Percentiles rank a stretch among this genome's conserved stretches.
Evolutionary conservation across 2,797 vertebrate genomes (phyloP).

Genomic region (Diplodus puntazzo): DNA sequence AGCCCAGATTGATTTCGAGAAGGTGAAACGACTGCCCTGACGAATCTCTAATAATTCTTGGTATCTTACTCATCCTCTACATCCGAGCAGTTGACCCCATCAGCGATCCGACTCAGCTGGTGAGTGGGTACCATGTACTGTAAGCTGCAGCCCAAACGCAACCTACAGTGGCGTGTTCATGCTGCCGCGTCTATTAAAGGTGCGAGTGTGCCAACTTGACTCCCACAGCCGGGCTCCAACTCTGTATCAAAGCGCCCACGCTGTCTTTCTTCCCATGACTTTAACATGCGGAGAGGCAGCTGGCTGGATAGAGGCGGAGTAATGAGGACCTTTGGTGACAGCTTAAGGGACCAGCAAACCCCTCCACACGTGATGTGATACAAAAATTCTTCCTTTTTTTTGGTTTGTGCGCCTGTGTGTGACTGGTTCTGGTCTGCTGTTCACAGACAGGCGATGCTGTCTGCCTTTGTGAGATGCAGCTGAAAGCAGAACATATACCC

Average conservation of each 20-base stretch:
- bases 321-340: constrained; percentile 65
- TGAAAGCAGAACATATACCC: neutral
- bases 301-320: constrained; percentile 41
- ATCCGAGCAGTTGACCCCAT: constrained; percentile 9
- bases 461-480: neutral
- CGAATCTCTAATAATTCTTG: constrained; percentile 26
- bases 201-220: constrained; percentile 25
- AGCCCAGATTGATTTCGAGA: constrained; percentile 38
- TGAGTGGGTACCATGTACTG: constrained; percentile 33
- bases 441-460: neutral
- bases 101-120: constrained; percentile 28
- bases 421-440: neutral
- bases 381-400: constrained; percentile 12
- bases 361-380: constrained; percentile 24
- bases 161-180: neutral
- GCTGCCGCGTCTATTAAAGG: constrained; percentile 12
- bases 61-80: constrained; percentile 42
- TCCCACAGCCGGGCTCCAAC: constrained; percentile 28
- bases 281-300: constrained; percentile 37
- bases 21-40: constrained; percentile 16
- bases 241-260: constrained; percentile 45
- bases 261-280: constrained; percentile 43
- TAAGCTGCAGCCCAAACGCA: constrained; percentile 21
- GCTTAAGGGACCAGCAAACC: constrained; percentile 46
- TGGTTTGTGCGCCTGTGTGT: neutral